Conservation (phyloP, 2,888 invertebrate genomes). For the Smittia sp. region DNA sequence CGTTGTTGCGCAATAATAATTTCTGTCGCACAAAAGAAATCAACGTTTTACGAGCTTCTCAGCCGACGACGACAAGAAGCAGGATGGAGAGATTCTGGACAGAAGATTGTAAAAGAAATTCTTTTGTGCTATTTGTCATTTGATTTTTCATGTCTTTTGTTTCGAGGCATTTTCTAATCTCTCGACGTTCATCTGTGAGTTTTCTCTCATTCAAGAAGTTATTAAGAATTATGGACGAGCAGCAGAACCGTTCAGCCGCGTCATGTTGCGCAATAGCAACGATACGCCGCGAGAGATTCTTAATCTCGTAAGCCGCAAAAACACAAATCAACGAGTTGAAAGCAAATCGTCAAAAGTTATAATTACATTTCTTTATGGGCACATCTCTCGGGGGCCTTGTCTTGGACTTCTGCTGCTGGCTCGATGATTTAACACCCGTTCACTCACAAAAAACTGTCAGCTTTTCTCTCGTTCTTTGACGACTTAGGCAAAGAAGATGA, state of each 20-base stretch:
- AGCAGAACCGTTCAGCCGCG: constrained; percentile 12
- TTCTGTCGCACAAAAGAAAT: constrained; percentile 2
- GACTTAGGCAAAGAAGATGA: neutral
- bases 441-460: neutral
- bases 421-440: constrained; percentile 25
- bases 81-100: constrained; percentile 24
- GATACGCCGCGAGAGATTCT: neutral
- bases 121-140: constrained; percentile 16
- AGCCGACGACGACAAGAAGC: neutral
- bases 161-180: neutral
- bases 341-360: constrained; percentile 37
- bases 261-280: constrained; percentile 7
- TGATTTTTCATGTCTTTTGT: neutral
- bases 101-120: constrained; percentile 17
- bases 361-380: constrained; percentile 34
- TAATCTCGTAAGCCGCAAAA: neutral
- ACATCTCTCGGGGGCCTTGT: neutral
- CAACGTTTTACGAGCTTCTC: neutral
- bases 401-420: neutral
- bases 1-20: neutral
- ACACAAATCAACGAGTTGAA: constrained; percentile 12
- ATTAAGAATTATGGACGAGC: constrained; percentile 12
- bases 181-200: neutral
- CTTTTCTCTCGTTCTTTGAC: constrained; percentile 1
- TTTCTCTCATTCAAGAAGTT: constrained; percentile 18